Evolutionary conservation across 2,113 vertebrate genomes (phyloP), one percentile per base, ranked within the genome.

Genomic region (Danionella cerebrum): DNA sequence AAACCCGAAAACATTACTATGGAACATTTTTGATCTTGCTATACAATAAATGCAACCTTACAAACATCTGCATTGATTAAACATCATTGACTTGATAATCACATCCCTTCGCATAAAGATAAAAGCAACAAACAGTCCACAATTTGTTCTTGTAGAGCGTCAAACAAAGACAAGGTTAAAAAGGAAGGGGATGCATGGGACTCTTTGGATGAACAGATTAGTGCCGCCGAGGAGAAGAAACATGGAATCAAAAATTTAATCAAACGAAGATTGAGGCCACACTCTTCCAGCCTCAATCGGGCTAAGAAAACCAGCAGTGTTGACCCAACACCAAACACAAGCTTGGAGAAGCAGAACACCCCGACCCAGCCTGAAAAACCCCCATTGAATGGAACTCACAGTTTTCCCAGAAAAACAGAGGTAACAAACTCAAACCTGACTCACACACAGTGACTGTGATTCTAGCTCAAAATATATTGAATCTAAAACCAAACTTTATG

Each of bases 151-250:
- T n/a, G 9, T 54, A 68, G 35, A 35, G 14, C 39, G 13, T 66
- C 66, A 3, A 4, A 1, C 3, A 80, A 67, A 33, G 64, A 51
- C 9, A 66, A 70, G 5, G 52, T 54, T 1, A 27, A 45, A 8
- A 84, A 76, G 44, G 9, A 64, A 3, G 81, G 80, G 1, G 72
- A 79, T 7, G 69, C 58, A 1, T 14, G 14, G 54, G 73, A 83
- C 31, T 77, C 80, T 19, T 69, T 76, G 29, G 70, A 69, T 10
- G 81, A 86, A 14, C 70, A 78, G 9, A 70, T 65, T 45, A 77
- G 74, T 36, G 80, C 78, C 1, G 81, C 71, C 1, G 84, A 86
- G 3, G 83, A 86, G 65, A 88, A 79, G 67, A 88, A 84, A 62
- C 76, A 45, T 4, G 74, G 80, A 2, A 69, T 87, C 2, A 89